These are phyloP conservation scores for Ctenopoma multispine DNA, from an alignment of 2,797 vertebrate genomes.

Conservation along the genomic window DNA sequence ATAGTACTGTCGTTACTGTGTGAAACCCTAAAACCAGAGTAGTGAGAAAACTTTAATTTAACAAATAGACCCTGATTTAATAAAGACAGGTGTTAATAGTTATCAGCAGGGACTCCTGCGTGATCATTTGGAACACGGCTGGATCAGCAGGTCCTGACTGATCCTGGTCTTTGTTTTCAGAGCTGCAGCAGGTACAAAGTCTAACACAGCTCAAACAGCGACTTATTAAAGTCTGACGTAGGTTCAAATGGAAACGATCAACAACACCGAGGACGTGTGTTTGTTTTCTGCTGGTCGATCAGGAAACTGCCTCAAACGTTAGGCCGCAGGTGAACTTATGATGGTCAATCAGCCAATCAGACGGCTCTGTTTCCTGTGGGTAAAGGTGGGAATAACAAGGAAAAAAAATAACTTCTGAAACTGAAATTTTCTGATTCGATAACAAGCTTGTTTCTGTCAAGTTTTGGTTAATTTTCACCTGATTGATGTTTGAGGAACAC, in stretches of 20 bases:
- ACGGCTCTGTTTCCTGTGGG: neutral
- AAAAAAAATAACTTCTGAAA: neutral
- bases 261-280: constrained; percentile 11
- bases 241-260: constrained; percentile 1
- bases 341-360: constrained; percentile 34
- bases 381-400: neutral
- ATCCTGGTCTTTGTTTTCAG: neutral
- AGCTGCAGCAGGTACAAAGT: constrained; percentile 42
- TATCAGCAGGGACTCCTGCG: no score
- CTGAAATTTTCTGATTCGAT: no score
- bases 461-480: no score
- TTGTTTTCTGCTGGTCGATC: constrained; percentile 26
- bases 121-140: no score
- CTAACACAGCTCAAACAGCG: constrained; percentile 6
- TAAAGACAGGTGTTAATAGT: no score
- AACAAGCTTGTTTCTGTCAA: no score
- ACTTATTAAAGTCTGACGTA: neutral
- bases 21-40: no score
- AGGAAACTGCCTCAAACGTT: neutral
- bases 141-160: neutral
- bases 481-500: no score
- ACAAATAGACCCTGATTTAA: neutral
- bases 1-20: no score
- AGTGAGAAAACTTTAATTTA: neutral
- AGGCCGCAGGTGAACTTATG: neutral